Evolutionary conservation across 2,888 invertebrate species (phyloP), one percentile per base, ranked within the genome.

Genomic region (Cephus runcator): DNA sequence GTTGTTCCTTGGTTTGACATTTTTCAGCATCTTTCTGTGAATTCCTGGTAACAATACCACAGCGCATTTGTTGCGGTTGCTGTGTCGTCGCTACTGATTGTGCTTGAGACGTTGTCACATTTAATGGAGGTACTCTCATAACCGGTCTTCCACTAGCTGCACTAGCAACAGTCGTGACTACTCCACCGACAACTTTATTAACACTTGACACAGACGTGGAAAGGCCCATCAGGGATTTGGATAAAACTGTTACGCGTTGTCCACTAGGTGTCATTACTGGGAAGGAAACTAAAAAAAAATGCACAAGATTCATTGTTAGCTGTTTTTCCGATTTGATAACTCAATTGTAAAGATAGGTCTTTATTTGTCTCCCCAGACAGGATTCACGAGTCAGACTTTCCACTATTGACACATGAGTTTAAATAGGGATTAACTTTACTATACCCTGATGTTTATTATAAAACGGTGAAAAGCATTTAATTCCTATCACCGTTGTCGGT

Each of bases 231-330:
- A 93, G 88, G 74, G 93, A 92, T 87, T 93, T 93, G 0, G 93
- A 92, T 40, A 94, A 83, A 76, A 94, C 93, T 12, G 94, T 94
- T 73, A 95, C 88, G 77, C 94, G 93, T 83, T 94, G 94, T 11
- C 94, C 94, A 88, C 92, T 92, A 3, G 92, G 89, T 12, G 93
- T 93, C 88, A 93, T 90, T 40, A 93, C 92, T 83, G 90, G 88
- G 88, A 92, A 87, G 69, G 90, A 89, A 77, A 90, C 88, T 87
- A 79, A 73, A 82, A 80, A 56, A 56, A 23, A 56, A 31, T 56
- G 9, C 15, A 56, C 9, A 23, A 56, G 15, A 56, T 23, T 23
- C 23, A 23, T 56, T 23, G 23, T 56, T 9, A 56, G 23, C 9
- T 56, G 9, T 0, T 23, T 56, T 56, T 1, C 0, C 56, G 1